These are phyloP conservation scores for Sebastes melanostomus DNA, from an alignment of 2,797 vertebrate genomes.

Conservation along the genomic window DNA sequence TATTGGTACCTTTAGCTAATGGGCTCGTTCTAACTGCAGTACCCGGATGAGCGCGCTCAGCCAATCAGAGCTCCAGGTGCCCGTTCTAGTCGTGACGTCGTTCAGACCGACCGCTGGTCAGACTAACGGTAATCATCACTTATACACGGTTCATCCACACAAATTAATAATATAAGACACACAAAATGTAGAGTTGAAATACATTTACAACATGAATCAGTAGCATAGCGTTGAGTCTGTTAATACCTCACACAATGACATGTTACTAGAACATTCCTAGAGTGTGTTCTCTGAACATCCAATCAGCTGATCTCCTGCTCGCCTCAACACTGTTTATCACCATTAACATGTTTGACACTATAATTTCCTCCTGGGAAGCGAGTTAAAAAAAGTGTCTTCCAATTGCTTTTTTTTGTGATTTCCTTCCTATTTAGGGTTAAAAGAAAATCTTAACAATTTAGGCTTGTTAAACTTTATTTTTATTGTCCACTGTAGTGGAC, in stretches of 20 bases:
- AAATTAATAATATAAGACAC: neutral
- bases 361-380: too few relatives aligned
- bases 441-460: too few relatives aligned
- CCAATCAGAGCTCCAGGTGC: constrained; percentile 85
- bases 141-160: neutral
- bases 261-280: constrained; percentile 6
- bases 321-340: neutral
- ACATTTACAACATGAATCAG: neutral
- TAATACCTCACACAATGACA: neutral
- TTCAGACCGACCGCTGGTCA: constrained; percentile 60
- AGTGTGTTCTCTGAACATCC: neutral
- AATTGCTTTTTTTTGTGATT: too few relatives aligned
- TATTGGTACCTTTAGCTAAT: constrained; percentile 95
- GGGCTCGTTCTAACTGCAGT: constrained; percentile 85
- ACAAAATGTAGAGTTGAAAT: neutral
- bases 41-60: constrained; percentile 89
- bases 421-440: too few relatives aligned
- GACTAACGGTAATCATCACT: constrained; percentile 24
- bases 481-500: too few relatives aligned
- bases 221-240: neutral
- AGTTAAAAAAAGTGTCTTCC: too few relatives aligned
- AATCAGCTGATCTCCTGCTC: constrained; percentile 15
- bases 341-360: neutral
- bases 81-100: constrained; percentile 69
- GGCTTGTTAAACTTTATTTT: too few relatives aligned